Percentiles rank a stretch among this genome's conserved stretches.
Conservation (phyloP, 2,888 invertebrate genomes). For the Eubasilissa splendida region DNA sequence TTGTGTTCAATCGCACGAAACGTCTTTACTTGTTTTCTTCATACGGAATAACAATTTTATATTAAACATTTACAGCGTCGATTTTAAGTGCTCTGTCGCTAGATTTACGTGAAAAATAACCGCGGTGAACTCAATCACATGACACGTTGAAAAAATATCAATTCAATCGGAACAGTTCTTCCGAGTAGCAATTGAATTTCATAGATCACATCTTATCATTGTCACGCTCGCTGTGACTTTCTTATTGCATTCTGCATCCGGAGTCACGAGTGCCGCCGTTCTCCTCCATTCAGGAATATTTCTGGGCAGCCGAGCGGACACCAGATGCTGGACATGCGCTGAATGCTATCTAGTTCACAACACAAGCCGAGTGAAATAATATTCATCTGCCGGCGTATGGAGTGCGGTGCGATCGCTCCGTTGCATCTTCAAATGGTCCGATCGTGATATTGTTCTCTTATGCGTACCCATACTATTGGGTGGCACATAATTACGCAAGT, state of each 20-base stretch:
- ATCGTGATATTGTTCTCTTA: not conserved
- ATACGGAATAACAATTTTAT: too few relatives aligned
- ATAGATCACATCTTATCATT: too few relatives aligned
- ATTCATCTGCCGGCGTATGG: not conserved
- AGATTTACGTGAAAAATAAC: too few relatives aligned
- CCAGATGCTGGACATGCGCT: constrained; percentile 41
- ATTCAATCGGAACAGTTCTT: too few relatives aligned
- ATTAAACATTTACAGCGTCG: too few relatives aligned
- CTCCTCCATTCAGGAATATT: constrained; percentile 3
- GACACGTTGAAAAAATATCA: too few relatives aligned
- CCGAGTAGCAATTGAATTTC: too few relatives aligned
- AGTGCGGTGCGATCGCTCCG: not conserved
- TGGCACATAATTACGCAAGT: not conserved
- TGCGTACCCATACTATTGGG: not conserved
- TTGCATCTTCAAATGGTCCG: not conserved
- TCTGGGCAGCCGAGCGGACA: constrained; percentile 13
- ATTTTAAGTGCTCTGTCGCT: too few relatives aligned
- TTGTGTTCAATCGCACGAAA: not conserved
- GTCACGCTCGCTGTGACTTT: too few relatives aligned
- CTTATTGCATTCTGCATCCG: not conserved
- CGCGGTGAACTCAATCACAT: too few relatives aligned
- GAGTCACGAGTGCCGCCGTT: not conserved
- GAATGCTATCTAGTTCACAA: constrained; percentile 37
- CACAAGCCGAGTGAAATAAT: constrained; percentile 20
- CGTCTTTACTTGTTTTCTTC: not conserved